Evolutionary conservation across 2,113 vertebrate genomes (phyloP).

Genomic region (Scartelaos histophorus): DNA sequence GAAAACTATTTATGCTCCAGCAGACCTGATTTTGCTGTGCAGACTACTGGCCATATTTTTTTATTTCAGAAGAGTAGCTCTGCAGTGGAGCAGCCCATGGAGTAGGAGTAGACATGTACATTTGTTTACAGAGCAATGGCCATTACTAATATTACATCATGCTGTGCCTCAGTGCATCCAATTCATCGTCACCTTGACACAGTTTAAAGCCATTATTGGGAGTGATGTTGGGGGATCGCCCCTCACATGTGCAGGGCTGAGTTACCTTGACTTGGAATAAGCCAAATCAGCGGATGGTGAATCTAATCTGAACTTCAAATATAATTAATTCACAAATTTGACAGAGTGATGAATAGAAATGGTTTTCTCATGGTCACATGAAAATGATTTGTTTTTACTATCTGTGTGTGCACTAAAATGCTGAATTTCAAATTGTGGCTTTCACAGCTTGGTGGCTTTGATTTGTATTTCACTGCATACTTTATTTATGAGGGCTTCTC

Average conservation of each 20-base stretch:
- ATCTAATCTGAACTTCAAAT: constrained; percentile 9
- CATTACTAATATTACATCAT: constrained; percentile 2
- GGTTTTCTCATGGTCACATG: neutral
- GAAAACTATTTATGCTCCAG: neutral
- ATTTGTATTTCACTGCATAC: neutral
- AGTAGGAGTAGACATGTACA: constrained; percentile 2
- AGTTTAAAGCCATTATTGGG: constrained; percentile 17
- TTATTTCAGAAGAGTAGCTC: neutral
- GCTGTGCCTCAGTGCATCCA: constrained; percentile 14
- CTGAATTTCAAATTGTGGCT: neutral
- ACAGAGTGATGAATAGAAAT: neutral
- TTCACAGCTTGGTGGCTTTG: neutral
- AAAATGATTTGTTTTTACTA: neutral
- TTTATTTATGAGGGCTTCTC: neutral
- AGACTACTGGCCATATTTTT: neutral
- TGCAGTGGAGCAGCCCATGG: neutral
- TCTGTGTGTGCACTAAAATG: neutral
- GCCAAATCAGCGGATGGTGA: constrained; percentile 20
- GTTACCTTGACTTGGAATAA: constrained; percentile 11
- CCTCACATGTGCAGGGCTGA: constrained; percentile 4
- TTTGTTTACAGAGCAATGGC: constrained; percentile 12
- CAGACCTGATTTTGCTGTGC: constrained; percentile 2
- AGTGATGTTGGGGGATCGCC: constrained; percentile 12
- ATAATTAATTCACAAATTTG: neutral
- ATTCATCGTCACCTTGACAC: constrained; percentile 20